Evolutionary conservation across 1,140 invertebrate species (phyloP), one percentile per base, ranked within the genome.

Genomic region (Scaptomyza montana): DNA sequence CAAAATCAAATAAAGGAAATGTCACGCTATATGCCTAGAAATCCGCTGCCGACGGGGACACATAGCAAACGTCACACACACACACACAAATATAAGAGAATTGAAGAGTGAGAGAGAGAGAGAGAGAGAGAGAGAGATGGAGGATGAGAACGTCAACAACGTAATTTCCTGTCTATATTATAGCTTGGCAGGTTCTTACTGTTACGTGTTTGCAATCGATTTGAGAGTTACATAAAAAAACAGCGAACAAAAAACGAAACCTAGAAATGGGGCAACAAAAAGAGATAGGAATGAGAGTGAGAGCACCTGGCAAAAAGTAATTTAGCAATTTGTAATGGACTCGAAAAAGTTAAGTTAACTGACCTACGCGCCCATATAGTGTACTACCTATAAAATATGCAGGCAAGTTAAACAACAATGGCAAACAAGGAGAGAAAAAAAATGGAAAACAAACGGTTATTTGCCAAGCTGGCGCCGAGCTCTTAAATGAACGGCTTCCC

Each of bases 201-300:
- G 82, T 86, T 87, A 87, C 84, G 84, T 87, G 79, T 87, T 89
- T 87, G 80, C 84, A 84, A 87, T 87, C 84, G 84, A 87, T 87
- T 87, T 87, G 84, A 87, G 86, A 87, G 84, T 87, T 87, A 87
- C 79, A 87, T 87, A 87, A 87, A 87, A 86, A 81, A 60, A 76
- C 66, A 84, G 61, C 69, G 33, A n/a, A 49, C 21, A 25, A 25
- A 25, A 25, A 25, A 25, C 21, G 57, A 57, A 28, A 67, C 62
- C 45, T 39, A 10, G 9, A 10, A 10, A 43, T 39, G 7, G 41
- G 55, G 50, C 16, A 16, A 16, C 16, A 16, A 1, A 16, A 16
- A 60, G 47, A 33, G 39, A 54, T 16, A 16, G 16, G 16, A 16
- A 16, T 16, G 53, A 12, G 45, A 47, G 47, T 61, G 51, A 64